Conservation (phyloP, 2,113 vertebrate genomes). For the Platysternon megacephalum region DNA sequence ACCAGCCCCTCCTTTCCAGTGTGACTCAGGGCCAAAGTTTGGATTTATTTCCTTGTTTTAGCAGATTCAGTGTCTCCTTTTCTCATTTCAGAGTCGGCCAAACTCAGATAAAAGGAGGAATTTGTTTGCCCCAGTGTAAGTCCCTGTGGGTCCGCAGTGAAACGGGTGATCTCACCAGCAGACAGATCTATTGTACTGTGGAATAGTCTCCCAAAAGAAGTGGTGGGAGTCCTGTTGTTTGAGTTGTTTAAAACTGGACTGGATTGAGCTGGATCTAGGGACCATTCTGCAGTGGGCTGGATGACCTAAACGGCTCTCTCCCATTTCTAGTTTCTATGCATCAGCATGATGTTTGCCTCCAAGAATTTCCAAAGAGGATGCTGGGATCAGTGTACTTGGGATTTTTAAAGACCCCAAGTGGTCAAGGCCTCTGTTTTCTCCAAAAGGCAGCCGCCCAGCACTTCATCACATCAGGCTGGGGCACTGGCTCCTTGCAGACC, state of each 20-base stretch:
- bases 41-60: background rate
- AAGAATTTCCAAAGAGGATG: background rate
- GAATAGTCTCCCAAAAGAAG: slow-evolving; percentile 34
- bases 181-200: background rate
- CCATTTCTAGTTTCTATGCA: accelerated
- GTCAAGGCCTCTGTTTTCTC: background rate
- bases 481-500: background rate
- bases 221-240: accelerated
- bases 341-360: accelerated
- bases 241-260: accelerated
- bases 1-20: background rate
- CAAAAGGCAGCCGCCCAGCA: accelerated
- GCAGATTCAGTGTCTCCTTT: background rate
- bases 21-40: background rate
- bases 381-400: accelerated
- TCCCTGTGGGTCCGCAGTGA: background rate
- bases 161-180: background rate
- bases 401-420: background rate
- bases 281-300: background rate
- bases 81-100: background rate
- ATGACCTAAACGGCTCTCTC: background rate
- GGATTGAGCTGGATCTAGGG: background rate
- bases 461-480: accelerated
- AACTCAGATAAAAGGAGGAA: background rate
- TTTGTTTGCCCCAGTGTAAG: background rate